A percentile compares a stretch with the other conserved stretches of the same genome.
These are phyloP conservation scores for mouse (Mus musculus) DNA, from an alignment of 2,113 vertebrate genomes.

Conservation along the genomic window GRCm39 chr11:77643001-77643500, in stretches of 20 bases:
- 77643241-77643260: neutral
- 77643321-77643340: neutral
- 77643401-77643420: neutral
- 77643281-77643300: neutral
- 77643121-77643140: neutral
- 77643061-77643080: neutral
- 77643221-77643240: neutral
- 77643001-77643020: neutral
- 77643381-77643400: neutral
- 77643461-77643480: neutral
- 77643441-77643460: neutral
- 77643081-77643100: neutral
- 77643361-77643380: neutral
- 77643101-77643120: neutral
- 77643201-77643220: neutral
- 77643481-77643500: neutral
- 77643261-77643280: neutral
- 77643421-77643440: neutral
- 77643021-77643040: neutral
- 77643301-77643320: neutral
- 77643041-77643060: neutral
- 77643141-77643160: neutral
- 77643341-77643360: neutral
- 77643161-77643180: neutral
- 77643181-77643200: neutral